A percentile compares a stretch with the other conserved stretches of the same genome.
Conservation (phyloP, 2,888 invertebrate genomes). For the Drosophila glabriapex region DNA sequence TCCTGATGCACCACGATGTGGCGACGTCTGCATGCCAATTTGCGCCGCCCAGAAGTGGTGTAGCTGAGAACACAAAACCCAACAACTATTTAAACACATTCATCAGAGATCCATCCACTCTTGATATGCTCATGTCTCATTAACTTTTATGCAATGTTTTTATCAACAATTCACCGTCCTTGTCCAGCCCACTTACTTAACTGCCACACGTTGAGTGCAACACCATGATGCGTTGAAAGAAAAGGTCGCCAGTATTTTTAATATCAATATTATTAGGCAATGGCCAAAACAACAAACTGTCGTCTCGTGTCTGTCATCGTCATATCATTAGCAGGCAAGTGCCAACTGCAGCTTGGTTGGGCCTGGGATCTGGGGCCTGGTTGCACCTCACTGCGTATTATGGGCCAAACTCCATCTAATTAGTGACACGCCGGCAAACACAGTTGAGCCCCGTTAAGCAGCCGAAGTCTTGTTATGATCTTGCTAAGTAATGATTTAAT, state of each 20-base stretch:
- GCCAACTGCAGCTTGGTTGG: conserved; percentile 10
- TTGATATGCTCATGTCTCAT: conserved; percentile 42
- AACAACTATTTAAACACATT: conserved; percentile 8
- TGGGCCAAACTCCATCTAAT: conserved; percentile 48
- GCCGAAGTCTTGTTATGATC: background rate
- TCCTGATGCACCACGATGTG: conserved; percentile 42
- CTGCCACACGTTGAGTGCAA: conserved; percentile 4
- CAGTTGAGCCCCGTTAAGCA: conserved; percentile 8
- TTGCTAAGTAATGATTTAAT: background rate
- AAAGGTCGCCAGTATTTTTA: conserved; percentile 50
- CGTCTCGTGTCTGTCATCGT: conserved; percentile 18
- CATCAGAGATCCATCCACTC: conserved; percentile 6
- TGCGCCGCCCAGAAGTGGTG: conserved; percentile 27
- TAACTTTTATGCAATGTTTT: conserved; percentile 51
- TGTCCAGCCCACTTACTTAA: conserved; percentile 18
- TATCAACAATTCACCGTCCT: conserved; percentile 21
- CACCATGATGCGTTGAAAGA: conserved; percentile 23
- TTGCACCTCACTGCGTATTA: conserved; percentile 31
- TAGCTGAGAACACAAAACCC: background rate
- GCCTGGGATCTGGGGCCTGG: conserved; percentile 13
- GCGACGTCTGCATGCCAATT: conserved; percentile 16
- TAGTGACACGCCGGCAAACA: conserved; percentile 65
- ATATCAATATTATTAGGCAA: conserved; percentile 41
- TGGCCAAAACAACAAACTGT: background rate
- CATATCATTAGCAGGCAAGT: conserved; percentile 51